Conservation (phyloP, 2,888 invertebrate species). For the Bugula neritina region DNA sequence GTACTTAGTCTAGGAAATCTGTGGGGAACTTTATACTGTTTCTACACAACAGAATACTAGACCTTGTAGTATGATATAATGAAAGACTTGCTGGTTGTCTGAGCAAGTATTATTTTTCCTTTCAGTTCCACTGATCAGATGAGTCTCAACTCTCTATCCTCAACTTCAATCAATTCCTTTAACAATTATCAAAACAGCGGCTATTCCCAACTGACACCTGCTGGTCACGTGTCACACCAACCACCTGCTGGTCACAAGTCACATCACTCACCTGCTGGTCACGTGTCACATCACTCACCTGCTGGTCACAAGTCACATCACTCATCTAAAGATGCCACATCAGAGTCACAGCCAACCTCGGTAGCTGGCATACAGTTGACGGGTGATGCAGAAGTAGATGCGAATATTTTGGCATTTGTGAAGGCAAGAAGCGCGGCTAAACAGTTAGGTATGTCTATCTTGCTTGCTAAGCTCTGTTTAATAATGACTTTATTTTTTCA, state of each 20-base stretch:
- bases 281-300: neutral
- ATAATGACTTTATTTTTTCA: neutral
- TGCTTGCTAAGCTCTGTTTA: neutral
- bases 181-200: neutral
- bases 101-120: neutral
- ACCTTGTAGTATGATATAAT: no score
- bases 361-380: conserved; percentile 38
- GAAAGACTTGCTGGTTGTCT: no score
- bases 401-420: conserved; percentile 52
- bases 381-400: conserved; percentile 51
- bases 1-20: no score
- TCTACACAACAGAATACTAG: no score
- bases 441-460: conserved; percentile 33
- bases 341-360: conserved; percentile 1
- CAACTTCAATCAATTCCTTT: neutral
- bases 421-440: conserved; percentile 48
- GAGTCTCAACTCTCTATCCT: neutral
- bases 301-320: neutral
- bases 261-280: neutral
- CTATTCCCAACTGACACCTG: neutral
- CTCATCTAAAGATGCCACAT: neutral
- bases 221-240: neutral
- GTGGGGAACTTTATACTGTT: no score
- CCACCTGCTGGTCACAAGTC: neutral
- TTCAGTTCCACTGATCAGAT: neutral